Evolutionary conservation across 2,113 vertebrate species (phyloP).

Genomic region (Dryoscopus gambensis): DNA sequence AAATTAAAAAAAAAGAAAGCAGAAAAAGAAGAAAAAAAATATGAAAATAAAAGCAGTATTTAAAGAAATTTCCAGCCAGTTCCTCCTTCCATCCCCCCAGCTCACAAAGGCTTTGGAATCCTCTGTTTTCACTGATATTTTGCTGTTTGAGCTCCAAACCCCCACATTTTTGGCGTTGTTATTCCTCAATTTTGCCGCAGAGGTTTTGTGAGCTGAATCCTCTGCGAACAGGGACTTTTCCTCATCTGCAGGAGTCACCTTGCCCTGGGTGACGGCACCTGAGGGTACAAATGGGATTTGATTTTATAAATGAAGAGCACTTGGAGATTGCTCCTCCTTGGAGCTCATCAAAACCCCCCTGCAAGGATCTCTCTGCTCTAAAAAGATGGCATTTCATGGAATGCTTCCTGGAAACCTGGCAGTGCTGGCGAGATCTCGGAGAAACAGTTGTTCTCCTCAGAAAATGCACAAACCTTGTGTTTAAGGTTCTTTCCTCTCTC

Average conservation of each 20-base stretch:
- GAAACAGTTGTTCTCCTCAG: background rate
- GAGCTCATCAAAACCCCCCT: background rate
- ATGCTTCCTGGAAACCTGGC: background rate
- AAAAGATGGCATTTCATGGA: background rate
- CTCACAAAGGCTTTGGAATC: background rate
- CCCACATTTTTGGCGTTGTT: background rate
- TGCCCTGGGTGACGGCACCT: background rate
- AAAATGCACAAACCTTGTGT: background rate
- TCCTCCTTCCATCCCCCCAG: background rate
- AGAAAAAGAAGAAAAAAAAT: accelerated
- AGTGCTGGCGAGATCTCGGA: background rate
- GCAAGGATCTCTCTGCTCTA: background rate
- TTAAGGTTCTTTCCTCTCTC: background rate
- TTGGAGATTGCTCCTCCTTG: background rate
- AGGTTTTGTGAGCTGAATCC: background rate
- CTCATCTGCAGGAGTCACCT: background rate
- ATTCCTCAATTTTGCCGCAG: background rate
- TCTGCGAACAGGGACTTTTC: background rate
- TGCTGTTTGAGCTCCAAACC: background rate
- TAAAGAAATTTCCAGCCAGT: background rate
- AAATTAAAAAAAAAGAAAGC: accelerated
- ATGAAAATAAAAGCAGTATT: accelerated
- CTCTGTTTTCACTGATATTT: background rate
- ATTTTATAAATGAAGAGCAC: background rate
- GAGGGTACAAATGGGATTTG: background rate